Evolutionary conservation across 2,113 vertebrate species (phyloP), one percentile per base, ranked within the genome.

Genomic region (Forbesichthys agassizii): DNA sequence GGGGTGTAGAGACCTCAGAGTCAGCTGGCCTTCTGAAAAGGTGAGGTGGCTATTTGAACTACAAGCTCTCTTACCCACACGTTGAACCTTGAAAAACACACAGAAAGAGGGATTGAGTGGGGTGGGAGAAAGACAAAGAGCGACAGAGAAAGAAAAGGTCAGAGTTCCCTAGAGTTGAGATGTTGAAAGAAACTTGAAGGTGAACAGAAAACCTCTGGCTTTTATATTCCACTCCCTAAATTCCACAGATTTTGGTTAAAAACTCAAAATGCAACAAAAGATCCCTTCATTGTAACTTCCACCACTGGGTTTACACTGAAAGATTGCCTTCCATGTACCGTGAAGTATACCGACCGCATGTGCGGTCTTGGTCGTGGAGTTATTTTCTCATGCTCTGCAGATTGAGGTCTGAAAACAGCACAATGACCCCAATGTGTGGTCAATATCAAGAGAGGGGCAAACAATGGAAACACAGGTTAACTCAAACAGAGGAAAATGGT

Each of bases 211-310:
- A 42, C 36, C 3, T 5, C 36, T 42, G 36, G 36, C 13, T 52
- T 52, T 11, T 12, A 4, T 52, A 12, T 55, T 55, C 16, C 53
- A 55, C 53, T 55, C 13, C 8, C 16, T n/a, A 18, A 16, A 18
- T 67, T 76, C 49, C 46, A 76, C 7, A 0, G 9, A 65, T 67
- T 65, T 69, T 2, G 13, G 56, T 66, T 57, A 60, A 36, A 27
- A 16, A 14, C 12, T 49, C 49, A 12, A 52, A 11, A 52, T 11
- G 11, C 13, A 52, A 14, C 11, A 58, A 33, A 63, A 1, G 48
- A 78, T 57, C 70, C 66, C 58, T 69, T 65, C 8, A 49, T 16
- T 70, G 61, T 57, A 52, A n/a, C 79, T 86, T 78, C 61, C 64
- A 80, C 68, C 68, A 48, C 42, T 67, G 36, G 71, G 47, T 57